Evolutionary conservation across 2,797 vertebrate genomes (phyloP), one percentile per base, ranked within the genome.

Genomic region (Gadopsis marmoratus): DNA sequence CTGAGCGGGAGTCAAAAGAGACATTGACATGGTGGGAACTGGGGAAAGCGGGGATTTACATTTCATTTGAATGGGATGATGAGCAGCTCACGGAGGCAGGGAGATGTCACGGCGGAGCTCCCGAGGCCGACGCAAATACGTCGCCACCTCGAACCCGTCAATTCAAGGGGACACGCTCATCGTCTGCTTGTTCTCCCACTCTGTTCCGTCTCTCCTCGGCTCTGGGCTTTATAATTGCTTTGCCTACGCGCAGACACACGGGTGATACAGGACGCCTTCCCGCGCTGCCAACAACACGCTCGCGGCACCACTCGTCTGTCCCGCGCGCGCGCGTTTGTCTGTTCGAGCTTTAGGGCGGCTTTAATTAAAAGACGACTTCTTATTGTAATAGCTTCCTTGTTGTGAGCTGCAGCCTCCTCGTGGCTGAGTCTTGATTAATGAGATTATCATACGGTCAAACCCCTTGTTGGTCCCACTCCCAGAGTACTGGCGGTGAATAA

Each of bases 341-440:
- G 63, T 66, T 51, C 12, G 60, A 80, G 86, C 90, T 91, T 81
- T 55, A 74, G 85, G 84, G 85, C 86, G 67, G 81, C 71, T 90
- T 92, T 92, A 94, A 93, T 93, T 84, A 87, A 90, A 91, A 86
- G 87, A 83, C 69, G 81, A 84, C 81, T 86, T 79, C 77, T 87
- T 71, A 81, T 90, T 89, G 83, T 86, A 81, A 89, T 79, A n/a
- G 85, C 78, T 75, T 86, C 81, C 73, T 79, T 81, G 70, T 86
- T 75, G 58, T 74, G 63, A 85, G 86, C 85, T 17, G 66, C 73
- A 75, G 66, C 74, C 64, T 78, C 58, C 74, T 82, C 5, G 31
- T 60, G 77, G 76, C 78, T 71, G 79, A 86, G 81, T 86, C 81
- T 74, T 82, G 88, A 91, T 89, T 90, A 88, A 89, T 90, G 86